Conservation (phyloP, 2,888 invertebrate species). For the Limnephilus rhombicus region DNA sequence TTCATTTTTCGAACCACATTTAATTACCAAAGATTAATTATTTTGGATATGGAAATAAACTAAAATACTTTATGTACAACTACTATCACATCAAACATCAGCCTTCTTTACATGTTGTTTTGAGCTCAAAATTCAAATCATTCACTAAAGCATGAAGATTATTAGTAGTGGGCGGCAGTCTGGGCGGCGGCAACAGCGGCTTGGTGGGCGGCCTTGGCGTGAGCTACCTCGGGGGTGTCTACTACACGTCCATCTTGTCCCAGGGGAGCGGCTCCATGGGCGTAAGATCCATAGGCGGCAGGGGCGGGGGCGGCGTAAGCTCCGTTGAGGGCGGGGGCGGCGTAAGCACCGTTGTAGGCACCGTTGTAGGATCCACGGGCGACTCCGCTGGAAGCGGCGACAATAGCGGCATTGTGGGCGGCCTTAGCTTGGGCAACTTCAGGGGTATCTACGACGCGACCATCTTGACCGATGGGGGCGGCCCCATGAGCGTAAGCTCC, state of each 20-base stretch:
- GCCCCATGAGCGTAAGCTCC: slow-evolving; percentile 70
- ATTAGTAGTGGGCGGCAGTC: not conserved
- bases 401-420: slow-evolving; percentile 68
- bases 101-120: not conserved
- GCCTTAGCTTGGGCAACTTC: slow-evolving; percentile 63
- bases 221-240: slow-evolving; percentile 63
- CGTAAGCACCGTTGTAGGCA: slow-evolving; percentile 70
- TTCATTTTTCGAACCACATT: not conserved
- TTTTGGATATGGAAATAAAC: not conserved
- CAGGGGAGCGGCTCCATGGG: slow-evolving; percentile 44
- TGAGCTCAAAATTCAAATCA: not conserved
- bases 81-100: not conserved
- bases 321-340: not conserved
- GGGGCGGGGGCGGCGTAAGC: not conserved
- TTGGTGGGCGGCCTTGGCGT: slow-evolving; percentile 66
- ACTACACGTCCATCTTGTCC: slow-evolving; percentile 59
- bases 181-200: slow-evolving; percentile 67
- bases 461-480: slow-evolving; percentile 44
- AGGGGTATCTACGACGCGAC: slow-evolving; percentile 62
- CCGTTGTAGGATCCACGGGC: slow-evolving; percentile 68
- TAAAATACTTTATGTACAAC: not conserved
- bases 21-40: not conserved
- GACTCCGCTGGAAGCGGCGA: slow-evolving; percentile 66
- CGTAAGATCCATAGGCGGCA: slow-evolving; percentile 72
- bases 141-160: not conserved